Percentiles rank a stretch among this genome's conserved stretches.
Evolutionary conservation across 2,888 invertebrate genomes (phyloP).

Genomic region (Drosophila monieri): DNA sequence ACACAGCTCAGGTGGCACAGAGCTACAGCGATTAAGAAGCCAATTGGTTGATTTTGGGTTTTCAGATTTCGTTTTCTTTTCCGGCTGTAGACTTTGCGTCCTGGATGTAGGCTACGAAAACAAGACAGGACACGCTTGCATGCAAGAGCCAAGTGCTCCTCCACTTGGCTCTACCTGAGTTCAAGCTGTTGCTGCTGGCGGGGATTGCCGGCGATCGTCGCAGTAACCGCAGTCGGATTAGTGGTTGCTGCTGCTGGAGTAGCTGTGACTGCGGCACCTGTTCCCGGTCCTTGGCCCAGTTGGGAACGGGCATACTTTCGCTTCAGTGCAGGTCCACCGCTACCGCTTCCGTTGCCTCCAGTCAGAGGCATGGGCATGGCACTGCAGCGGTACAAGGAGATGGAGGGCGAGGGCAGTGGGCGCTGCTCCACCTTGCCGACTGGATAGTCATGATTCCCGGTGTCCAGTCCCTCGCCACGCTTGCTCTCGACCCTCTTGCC

Average conservation of each 20-base stretch:
- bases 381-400: conserved; percentile 84
- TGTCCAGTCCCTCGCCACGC: conserved; percentile 89
- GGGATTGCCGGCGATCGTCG: conserved; percentile 49
- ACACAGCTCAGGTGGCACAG: conserved; percentile 30
- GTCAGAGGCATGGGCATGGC: conserved; percentile 42
- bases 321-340: conserved; percentile 52
- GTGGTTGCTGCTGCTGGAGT: conserved; percentile 53
- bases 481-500: conserved; percentile 93
- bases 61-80: conserved; percentile 16
- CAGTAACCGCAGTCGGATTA: conserved; percentile 39
- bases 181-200: conserved; percentile 81
- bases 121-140: conserved; percentile 53
- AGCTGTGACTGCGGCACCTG: conserved; percentile 28
- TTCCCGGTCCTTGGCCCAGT: conserved; percentile 39
- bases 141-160: conserved; percentile 68
- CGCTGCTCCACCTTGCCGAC: conserved; percentile 91
- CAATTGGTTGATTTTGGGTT: conserved; percentile 21
- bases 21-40: conserved; percentile 36
- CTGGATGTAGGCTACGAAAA: conserved; percentile 30
- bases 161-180: conserved; percentile 82
- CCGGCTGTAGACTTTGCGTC: conserved; percentile 32
- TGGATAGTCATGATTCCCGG: conserved; percentile 92
- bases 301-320: conserved; percentile 63
- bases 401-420: conserved; percentile 82
- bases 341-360: conserved; percentile 39